Conservation (phyloP, 1,140 invertebrate species). For the Rhagoletis zephyria region DNA sequence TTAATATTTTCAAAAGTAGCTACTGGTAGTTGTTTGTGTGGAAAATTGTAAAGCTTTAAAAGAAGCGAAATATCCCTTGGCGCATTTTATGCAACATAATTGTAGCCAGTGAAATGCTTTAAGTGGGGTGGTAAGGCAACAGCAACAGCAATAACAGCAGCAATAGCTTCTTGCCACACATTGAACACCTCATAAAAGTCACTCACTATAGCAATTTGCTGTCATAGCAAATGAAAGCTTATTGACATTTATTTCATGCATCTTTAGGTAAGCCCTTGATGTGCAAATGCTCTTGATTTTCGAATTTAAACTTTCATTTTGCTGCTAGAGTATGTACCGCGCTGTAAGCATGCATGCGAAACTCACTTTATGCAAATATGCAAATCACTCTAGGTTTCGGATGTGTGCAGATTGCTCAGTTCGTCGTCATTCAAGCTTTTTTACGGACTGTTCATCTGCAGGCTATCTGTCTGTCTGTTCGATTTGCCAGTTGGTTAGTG, state of each 20-base stretch:
- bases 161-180: not conserved
- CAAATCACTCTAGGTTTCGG: not conserved
- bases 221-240: conserved; percentile 12
- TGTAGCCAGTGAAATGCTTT: not conserved
- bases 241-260: conserved; percentile 36
- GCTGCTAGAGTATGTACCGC: not conserved
- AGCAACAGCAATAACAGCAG: not conserved
- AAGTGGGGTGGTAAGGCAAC: conserved; percentile 13
- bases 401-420: not conserved
- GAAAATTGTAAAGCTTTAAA: not conserved
- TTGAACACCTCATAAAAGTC: conserved; percentile 47
- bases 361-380: not conserved
- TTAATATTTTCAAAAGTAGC: not conserved
- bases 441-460: not conserved
- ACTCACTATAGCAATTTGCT: not conserved
- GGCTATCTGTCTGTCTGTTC: not conserved
- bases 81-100: not conserved
- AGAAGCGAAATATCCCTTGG: not conserved
- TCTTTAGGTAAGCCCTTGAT: not conserved
- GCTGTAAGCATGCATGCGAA: too few relatives aligned
- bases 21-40: not conserved
- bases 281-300: not conserved
- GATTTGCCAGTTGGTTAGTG: not conserved
- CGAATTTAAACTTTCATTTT: not conserved
- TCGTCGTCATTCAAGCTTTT: not conserved